Conservation (phyloP, 2,797 vertebrate species). For the Masticophis lateralis region DNA sequence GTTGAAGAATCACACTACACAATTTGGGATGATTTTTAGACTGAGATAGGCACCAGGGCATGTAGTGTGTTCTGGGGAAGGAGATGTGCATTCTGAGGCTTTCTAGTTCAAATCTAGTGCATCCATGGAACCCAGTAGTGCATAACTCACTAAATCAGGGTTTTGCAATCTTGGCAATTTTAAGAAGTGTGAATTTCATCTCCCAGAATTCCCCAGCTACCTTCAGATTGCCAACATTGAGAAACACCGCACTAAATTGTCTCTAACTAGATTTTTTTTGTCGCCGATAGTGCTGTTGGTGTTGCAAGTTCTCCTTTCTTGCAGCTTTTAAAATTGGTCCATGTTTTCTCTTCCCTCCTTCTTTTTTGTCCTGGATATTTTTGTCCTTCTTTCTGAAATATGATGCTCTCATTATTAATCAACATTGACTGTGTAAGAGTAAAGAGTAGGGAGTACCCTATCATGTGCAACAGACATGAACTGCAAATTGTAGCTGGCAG, state of each 20-base stretch:
- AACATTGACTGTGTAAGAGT: conserved; percentile 9
- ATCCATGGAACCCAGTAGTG: background rate
- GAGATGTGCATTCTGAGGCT: too few relatives aligned
- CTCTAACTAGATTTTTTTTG: background rate
- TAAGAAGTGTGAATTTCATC: background rate
- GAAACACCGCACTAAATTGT: background rate
- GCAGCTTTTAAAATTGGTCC: background rate
- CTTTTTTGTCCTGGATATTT: background rate
- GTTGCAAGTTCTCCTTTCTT: background rate
- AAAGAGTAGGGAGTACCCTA: background rate
- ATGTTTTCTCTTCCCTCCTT: background rate
- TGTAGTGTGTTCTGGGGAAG: background rate
- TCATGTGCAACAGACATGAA: conserved; percentile 60
- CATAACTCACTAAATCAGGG: background rate
- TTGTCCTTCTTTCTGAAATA: background rate
- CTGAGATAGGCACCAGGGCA: background rate
- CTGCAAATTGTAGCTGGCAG: conserved; percentile 47
- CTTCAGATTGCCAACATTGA: background rate
- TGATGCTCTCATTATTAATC: conserved; percentile 33
- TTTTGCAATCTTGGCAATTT: background rate
- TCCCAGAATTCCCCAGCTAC: background rate
- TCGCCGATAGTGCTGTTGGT: background rate
- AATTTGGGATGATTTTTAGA: background rate
- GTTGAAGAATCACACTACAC: background rate
- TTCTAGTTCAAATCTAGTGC: background rate